These are phyloP conservation scores for Nannospalax galili DNA, from an alignment of 2,113 vertebrate genomes.

Conservation along the genomic window DNA sequence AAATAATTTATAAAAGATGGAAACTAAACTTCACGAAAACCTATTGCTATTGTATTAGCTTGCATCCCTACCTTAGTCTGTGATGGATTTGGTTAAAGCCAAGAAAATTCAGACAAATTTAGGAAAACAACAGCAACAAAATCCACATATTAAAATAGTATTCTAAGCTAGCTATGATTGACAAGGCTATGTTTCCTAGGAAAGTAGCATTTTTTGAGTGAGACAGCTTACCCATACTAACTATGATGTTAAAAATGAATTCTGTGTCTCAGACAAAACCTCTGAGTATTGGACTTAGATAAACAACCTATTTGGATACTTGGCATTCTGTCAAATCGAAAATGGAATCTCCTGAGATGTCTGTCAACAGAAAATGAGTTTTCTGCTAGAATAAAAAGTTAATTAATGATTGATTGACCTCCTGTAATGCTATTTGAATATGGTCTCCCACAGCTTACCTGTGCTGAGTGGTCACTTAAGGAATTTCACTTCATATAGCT, in stretches of 20 bases:
- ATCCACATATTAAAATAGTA: not conserved
- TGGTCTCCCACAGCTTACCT: not conserved
- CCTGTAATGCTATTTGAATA: slow-evolving; percentile 11
- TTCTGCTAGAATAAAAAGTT: slow-evolving; percentile 53
- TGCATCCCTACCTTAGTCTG: not conserved
- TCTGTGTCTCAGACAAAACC: slow-evolving; percentile 34
- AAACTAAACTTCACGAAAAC: not conserved
- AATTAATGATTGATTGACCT: slow-evolving; percentile 71
- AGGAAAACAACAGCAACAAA: not conserved
- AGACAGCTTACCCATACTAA: slow-evolving; percentile 17
- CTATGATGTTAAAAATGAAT: slow-evolving; percentile 37
- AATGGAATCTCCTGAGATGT: slow-evolving; percentile 53
- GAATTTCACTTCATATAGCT: slow-evolving; percentile 4
- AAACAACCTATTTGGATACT: slow-evolving; percentile 61
- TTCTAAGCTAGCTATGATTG: not conserved
- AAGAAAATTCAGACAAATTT: not conserved
- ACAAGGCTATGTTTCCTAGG: not conserved
- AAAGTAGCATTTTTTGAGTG: not conserved
- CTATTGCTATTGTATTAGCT: not conserved
- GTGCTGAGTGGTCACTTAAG: not conserved
- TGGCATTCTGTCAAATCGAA: slow-evolving; percentile 54
- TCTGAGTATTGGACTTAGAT: slow-evolving; percentile 47
- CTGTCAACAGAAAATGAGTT: slow-evolving; percentile 46
- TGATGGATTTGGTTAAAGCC: not conserved
- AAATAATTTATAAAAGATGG: not conserved